phyloP scores from a whole-genome alignment of 2,888 invertebrate species.

The Geotrupes spiniger region DNA sequence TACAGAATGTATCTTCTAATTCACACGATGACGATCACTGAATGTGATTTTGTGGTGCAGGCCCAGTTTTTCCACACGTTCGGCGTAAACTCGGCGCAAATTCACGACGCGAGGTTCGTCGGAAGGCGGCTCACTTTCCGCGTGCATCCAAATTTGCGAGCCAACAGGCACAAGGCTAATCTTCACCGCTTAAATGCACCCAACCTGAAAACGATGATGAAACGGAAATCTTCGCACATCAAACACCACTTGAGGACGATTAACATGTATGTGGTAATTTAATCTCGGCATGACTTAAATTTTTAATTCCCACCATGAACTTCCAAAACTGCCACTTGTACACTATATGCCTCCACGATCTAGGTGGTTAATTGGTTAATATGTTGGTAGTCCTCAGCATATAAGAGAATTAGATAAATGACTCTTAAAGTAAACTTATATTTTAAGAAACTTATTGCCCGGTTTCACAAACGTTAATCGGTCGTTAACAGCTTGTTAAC shows the following conservation, averaged over 20 bases:
- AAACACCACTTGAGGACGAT: slow-evolving; percentile 47
- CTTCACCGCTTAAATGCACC: slow-evolving; percentile 36
- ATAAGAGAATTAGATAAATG: no score
- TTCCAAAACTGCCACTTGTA: no score
- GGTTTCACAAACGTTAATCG: no score
- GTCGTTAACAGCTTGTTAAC: no score
- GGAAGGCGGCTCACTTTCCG: slow-evolving; percentile 40
- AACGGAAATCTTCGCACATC: slow-evolving; percentile 40
- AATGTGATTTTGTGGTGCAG: slow-evolving; percentile 47
- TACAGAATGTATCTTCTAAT: slow-evolving; percentile 44
- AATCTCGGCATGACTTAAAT: no score
- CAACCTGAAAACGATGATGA: slow-evolving; percentile 41
- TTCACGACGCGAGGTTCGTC: slow-evolving; percentile 37
- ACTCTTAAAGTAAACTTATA: no score
- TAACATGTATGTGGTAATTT: slow-evolving; percentile 42
- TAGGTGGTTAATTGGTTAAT: no score
- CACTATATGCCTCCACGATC: no score
- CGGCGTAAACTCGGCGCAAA: slow-evolving; percentile 27
- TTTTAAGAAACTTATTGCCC: no score
- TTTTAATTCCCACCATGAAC: no score
- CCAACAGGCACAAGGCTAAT: slow-evolving; percentile 35
- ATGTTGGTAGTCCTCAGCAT: no score
- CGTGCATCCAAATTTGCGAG: slow-evolving; percentile 35
- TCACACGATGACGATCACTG: slow-evolving; percentile 51
- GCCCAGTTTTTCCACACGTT: slow-evolving; percentile 50